Evolutionary conservation across 30 jellyfish, hydroid and myxozoan species (phyloP).

Genomic region (Aurelia aurita): DNA sequence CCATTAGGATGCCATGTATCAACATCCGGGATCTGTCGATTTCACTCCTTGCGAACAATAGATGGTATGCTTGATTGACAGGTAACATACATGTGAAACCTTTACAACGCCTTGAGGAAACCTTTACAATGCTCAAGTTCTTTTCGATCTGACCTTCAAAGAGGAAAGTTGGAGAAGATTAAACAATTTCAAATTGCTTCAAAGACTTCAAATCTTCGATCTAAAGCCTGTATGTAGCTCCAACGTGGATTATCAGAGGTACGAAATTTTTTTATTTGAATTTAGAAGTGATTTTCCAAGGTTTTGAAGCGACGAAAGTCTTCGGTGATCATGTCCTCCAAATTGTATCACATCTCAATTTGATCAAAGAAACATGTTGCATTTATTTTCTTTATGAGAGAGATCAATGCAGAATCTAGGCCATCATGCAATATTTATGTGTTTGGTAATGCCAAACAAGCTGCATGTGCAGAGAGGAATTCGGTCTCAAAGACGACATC

Average conservation of each 20-base stretch:
- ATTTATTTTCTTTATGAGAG: not conserved
- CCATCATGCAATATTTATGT: constrained; percentile 18
- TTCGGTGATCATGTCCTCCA: not conserved
- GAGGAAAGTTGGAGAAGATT: constrained; percentile 6
- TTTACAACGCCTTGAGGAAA: constrained; percentile 81
- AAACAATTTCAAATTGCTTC: not conserved
- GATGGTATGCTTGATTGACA: constrained; percentile 82
- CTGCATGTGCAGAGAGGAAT: not conserved
- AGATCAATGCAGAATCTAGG: constrained; percentile 10
- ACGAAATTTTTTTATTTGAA: not conserved
- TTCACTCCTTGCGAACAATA: constrained; percentile 70
- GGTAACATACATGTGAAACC: constrained; percentile 77
- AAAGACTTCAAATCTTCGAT: not conserved
- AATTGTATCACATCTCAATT: not conserved
- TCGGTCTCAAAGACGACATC: no score
- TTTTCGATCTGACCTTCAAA: constrained; percentile 40
- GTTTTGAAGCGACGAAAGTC: constrained; percentile 48
- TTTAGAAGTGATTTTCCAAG: not conserved
- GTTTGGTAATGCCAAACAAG: not conserved
- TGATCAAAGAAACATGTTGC: constrained; percentile 14
- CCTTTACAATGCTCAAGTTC: constrained; percentile 26
- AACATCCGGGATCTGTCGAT: constrained; percentile 73
- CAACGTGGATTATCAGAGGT: not conserved
- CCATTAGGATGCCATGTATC: constrained; percentile 62
- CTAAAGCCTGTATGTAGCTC: not conserved